These are phyloP conservation scores for Lasioglossum albipes DNA, from an alignment of 1,140 invertebrate species.

Conservation along the genomic window DNA sequence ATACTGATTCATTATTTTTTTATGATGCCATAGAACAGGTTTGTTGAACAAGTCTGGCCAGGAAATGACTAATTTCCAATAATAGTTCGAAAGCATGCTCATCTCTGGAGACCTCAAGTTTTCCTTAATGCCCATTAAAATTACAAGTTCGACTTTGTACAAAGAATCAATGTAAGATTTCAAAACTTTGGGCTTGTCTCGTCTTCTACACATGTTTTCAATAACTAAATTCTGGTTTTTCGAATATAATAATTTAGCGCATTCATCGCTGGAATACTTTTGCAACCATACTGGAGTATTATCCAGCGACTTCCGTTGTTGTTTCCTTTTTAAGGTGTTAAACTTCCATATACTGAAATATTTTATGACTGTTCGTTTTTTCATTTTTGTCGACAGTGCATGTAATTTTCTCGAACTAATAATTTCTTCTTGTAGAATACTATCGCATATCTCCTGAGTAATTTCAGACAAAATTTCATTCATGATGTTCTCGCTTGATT, in stretches of 20 bases:
- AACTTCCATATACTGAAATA: conserved; percentile 79
- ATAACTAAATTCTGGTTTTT: conserved; percentile 80
- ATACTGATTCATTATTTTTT: conserved; percentile 71
- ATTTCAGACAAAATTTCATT: conserved; percentile 74
- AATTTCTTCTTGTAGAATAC: conserved; percentile 62
- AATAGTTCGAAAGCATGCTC: conserved; percentile 75
- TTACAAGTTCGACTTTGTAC: conserved; percentile 67
- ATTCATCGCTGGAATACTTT: conserved; percentile 77
- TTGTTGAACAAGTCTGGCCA: conserved; percentile 77
- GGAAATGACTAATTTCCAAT: conserved; percentile 86
- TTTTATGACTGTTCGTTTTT: conserved; percentile 73
- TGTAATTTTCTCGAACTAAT: conserved; percentile 60
- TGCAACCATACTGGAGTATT: conserved; percentile 84
- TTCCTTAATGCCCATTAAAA: conserved; percentile 72
- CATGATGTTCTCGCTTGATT: conserved; percentile 53
- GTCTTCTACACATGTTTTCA: conserved; percentile 75
- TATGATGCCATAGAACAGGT: conserved; percentile 67
- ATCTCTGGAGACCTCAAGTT: conserved; percentile 63
- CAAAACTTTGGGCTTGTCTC: neutral
- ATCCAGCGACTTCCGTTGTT: conserved; percentile 80
- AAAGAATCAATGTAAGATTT: conserved; percentile 29
- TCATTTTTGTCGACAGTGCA: conserved; percentile 61
- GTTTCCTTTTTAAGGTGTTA: conserved; percentile 64
- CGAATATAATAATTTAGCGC: conserved; percentile 79
- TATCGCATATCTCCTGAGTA: conserved; percentile 59